Evolutionary conservation across 2,113 vertebrate genomes (phyloP), one percentile per base, ranked within the genome.

Genomic region (Hiodon tergisus): DNA sequence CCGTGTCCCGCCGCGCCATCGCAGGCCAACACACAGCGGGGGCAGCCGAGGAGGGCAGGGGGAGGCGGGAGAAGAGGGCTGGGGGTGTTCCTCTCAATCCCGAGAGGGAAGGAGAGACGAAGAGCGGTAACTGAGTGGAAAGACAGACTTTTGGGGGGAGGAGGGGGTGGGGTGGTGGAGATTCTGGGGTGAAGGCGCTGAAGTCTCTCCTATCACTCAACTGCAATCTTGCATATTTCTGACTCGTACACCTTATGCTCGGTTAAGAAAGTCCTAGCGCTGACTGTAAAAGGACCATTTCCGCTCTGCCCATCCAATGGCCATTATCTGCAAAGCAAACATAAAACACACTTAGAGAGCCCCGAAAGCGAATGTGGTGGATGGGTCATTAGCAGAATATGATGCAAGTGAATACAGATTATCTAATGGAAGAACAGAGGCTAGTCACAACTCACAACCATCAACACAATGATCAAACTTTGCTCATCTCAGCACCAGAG

Each of bases 1-100:
- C 90, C 92, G 93, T 83, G 85, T 91, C 88, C 91, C 91, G 80
- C 89, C 87, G 72, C 85, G 78, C 85, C 87, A 88, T 82, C 81
- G 84, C 77, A 88, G 80, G 79, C 85, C 80, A 82, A 89, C 86
- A 83, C 87, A 72, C 89, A 75, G 66, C 3, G 7, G 74, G 53
- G 75, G 62, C 71, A 59, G 74, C 78, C 72, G 78, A 70, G 78
- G 69, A 16, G 70, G 73, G 75, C 72, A 31, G n/a, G 10, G 17
- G 66, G 61, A 57, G 48, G 4, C 5, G 46, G 47, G 3, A 31
- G 31, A 31, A 50, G 67, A 1, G 17, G 31, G 8, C 14, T 4
- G 53, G n/a, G 55, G 70, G 69, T 71, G 14, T 6, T 16, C 16
- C 10, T 10, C 69, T 7, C 16, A 14, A 31, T 31, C 31, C 31